Percentiles rank a stretch among this genome's conserved stretches.
Evolutionary conservation across 2,797 vertebrate species (phyloP).

Genomic region (Pristis pectinata): DNA sequence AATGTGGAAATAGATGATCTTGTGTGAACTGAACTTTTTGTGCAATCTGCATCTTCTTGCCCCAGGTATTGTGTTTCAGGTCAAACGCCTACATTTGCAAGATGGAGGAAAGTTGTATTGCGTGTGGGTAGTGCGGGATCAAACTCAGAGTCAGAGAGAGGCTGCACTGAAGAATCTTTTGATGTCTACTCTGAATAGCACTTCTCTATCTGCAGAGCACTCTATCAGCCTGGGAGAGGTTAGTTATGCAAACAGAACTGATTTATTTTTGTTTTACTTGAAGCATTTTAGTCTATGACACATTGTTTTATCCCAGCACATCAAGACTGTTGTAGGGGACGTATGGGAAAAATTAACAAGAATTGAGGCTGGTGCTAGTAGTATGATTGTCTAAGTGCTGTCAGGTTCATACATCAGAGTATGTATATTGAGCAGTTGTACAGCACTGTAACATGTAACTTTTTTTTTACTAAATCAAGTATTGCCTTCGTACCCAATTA

Average conservation of each 20-base stretch:
- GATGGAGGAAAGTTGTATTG: constrained; percentile 65
- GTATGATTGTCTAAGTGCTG: neutral
- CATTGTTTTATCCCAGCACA: neutral
- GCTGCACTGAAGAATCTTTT: constrained; percentile 50
- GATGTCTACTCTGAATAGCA: constrained; percentile 52
- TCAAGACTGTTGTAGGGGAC: neutral
- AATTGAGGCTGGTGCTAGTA: neutral
- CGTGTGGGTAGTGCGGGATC: constrained; percentile 74
- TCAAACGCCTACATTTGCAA: constrained; percentile 58
- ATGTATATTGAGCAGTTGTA: too few relatives aligned
- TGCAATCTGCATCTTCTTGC: constrained; percentile 20
- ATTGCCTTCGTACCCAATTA: neutral
- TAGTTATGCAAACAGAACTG: constrained; percentile 41
- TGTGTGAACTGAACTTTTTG: neutral
- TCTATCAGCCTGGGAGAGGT: constrained; percentile 72
- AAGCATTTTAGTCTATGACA: neutral
- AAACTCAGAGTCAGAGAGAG: constrained; percentile 59
- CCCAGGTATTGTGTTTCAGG: constrained; percentile 73
- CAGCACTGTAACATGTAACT: neutral
- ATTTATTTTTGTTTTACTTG: neutral
- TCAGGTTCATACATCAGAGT: too few relatives aligned
- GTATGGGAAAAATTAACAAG: neutral
- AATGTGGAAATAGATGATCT: neutral
- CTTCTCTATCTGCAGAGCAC: constrained; percentile 55
- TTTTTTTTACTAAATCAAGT: neutral